Base-by-base conservation (phyloP, 2,113 vertebrate species). In the Empidonax alnorum region DNA sequence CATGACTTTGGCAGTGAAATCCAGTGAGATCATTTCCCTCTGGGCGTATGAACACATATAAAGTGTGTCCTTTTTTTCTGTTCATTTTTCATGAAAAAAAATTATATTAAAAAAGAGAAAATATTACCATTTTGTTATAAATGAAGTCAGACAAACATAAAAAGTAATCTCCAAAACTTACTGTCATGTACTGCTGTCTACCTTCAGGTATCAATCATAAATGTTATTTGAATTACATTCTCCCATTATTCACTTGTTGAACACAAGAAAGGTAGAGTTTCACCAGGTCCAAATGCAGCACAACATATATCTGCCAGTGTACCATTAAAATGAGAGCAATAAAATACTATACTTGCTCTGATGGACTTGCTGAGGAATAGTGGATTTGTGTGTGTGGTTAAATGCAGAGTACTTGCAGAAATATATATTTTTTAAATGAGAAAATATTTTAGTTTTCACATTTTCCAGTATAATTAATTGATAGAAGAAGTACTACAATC, bases 1-100 rank as follows among this genome's bases (percentile, higher is more conserved):
- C 47, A 1, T 39, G 66, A 39, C 73, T 92, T 87, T 91, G 93
- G 81, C 81, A 82, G 18, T 42, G 74, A 58, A 7, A 72, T 66
- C 44, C 35, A 46, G 67, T 91, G 77, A 94, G 84, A 85, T 96
- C 77, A 85, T 89, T 84, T 83, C 87, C 74, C 68, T 90, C 63
- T 82, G 74, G 62, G 67, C 15, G 3, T 49, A 72, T 13, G 52
- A 42, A 55, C 78, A 66, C 82, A 44, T 4, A 3, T 75, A 75
- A 84, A 66, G 3, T 39, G 35, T 25, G 1, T 49, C 55, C 62
- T 49, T 82, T 20, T 59, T 58, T 31, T 15, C 31, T 7, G 21
- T 83, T 65, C 28, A 52, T 58, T 90, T 69, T 78, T 76, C 31
- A 77, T 81, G n/a, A 74, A 47, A 31, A 71, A 77, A 74, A 67